Conservation (phyloP, 2,888 invertebrate genomes). For the Lysandra coridon region DNA sequence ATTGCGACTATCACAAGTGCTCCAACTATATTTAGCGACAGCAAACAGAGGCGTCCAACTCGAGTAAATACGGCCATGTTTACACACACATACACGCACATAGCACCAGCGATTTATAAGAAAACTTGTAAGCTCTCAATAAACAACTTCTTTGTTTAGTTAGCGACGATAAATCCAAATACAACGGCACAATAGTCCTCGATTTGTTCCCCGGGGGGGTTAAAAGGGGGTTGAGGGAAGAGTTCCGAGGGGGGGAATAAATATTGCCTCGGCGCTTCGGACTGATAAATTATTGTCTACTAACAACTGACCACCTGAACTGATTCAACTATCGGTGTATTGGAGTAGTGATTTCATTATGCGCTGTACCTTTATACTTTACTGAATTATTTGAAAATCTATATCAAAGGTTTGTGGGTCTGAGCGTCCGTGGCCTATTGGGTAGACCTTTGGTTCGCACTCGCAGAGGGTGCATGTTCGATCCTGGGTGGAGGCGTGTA, state of each 20-base stretch:
- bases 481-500: too few species aligned
- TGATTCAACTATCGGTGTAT: neutral
- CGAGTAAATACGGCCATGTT: neutral
- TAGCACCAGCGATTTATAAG: slow-evolving; percentile 9
- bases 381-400: too few species aligned
- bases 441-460: too few species aligned
- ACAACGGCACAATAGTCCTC: neutral
- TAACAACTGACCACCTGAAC: slow-evolving; percentile 21
- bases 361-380: too few species aligned
- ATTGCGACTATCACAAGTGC: neutral
- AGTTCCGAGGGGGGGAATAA: neutral
- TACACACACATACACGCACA: neutral
- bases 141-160: slow-evolving; percentile 15
- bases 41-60: neutral
- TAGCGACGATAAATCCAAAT: slow-evolving; percentile 8
- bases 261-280: neutral
- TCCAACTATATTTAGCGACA: neutral
- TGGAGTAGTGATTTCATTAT: neutral
- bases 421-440: too few species aligned
- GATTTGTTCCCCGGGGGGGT: neutral
- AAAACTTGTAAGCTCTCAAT: slow-evolving; percentile 21
- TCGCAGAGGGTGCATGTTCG: too few species aligned
- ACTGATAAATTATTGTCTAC: slow-evolving; percentile 15
- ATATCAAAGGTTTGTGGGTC: too few species aligned
- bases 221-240: neutral